Evolutionary conservation across 2,888 invertebrate genomes (phyloP).

Genomic region (Luperina nickerlii): DNA sequence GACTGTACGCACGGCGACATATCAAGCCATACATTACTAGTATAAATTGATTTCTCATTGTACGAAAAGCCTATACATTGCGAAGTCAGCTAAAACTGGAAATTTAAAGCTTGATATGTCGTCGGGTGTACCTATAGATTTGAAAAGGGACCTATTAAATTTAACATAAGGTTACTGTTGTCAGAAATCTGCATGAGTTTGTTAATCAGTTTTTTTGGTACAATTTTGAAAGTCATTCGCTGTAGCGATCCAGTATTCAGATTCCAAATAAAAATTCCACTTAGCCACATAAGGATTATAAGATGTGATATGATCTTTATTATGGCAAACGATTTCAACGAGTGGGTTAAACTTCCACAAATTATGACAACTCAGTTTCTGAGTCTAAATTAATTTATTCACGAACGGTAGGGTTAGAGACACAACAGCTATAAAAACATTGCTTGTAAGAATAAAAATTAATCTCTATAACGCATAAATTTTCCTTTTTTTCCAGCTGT

Average conservation of each 20-base stretch:
- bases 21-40: no score
- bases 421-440: not conserved
- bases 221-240: constrained; percentile 11
- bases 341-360: constrained; percentile 14
- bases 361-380: constrained; percentile 11
- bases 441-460: not conserved
- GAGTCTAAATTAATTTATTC: not conserved
- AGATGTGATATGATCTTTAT: constrained; percentile 37
- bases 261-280: constrained; percentile 33
- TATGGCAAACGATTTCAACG: constrained; percentile 19
- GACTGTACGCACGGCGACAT: no score
- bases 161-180: no score
- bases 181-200: not conserved
- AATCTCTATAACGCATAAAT: not conserved
- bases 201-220: not conserved
- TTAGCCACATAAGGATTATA: constrained; percentile 11
- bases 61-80: no score
- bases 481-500: not conserved
- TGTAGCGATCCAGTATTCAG: not conserved
- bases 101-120: no score
- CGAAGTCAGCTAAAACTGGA: no score
- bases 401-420: not conserved
- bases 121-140: not conserved
- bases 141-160: not conserved
- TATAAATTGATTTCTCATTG: no score